Evolutionary conservation across 2,888 invertebrate genomes (phyloP).

Genomic region (Bembecia ichneumoniformis): DNA sequence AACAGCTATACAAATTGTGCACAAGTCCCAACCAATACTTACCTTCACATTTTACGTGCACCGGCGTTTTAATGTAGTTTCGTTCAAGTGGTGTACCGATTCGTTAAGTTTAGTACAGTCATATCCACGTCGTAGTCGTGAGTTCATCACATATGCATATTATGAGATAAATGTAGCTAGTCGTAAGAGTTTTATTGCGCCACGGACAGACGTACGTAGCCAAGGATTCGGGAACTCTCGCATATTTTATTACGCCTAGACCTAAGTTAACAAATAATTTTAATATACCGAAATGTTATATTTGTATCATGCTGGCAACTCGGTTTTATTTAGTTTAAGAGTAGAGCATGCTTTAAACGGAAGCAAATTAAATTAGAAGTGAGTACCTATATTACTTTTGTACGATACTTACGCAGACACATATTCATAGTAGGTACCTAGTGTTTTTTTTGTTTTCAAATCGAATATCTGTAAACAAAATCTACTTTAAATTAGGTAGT

Average conservation of each 20-base stretch:
- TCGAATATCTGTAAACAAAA: too few relatives aligned
- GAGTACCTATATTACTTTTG: too few relatives aligned
- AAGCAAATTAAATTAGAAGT: too few relatives aligned
- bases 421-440: too few relatives aligned
- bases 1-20: too few relatives aligned
- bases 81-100: slow-evolving; percentile 29
- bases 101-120: slow-evolving; percentile 39
- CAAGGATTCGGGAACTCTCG: slow-evolving; percentile 35
- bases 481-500: too few relatives aligned
- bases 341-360: too few relatives aligned
- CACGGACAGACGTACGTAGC: slow-evolving; percentile 56
- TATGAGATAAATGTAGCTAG: slow-evolving; percentile 44
- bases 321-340: too few relatives aligned
- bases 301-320: too few relatives aligned
- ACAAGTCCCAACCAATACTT: slow-evolving; percentile 8
- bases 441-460: too few relatives aligned
- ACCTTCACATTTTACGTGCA: slow-evolving; percentile 8
- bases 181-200: slow-evolving; percentile 49
- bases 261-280: slow-evolving; percentile 2
- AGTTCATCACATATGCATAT: slow-evolving; percentile 61
- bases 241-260: not conserved
- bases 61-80: slow-evolving; percentile 20
- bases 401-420: too few relatives aligned
- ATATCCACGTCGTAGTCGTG: slow-evolving; percentile 23
- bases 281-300: slow-evolving; percentile 2